These are phyloP conservation scores for Atherix ibis DNA, from an alignment of 2,888 invertebrate species.

Conservation along the genomic window DNA sequence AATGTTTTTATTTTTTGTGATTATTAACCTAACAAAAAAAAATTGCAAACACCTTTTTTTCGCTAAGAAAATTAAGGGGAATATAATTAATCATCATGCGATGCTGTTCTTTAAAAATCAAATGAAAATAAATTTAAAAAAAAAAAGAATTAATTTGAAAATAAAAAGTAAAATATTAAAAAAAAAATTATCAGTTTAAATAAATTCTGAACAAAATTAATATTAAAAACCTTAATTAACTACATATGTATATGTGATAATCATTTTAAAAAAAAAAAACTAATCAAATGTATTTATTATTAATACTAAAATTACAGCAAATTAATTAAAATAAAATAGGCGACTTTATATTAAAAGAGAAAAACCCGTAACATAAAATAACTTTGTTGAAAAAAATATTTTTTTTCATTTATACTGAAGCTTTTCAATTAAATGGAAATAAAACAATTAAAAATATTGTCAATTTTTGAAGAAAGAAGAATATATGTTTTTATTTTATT, in stretches of 20 bases:
- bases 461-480: no score
- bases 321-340: no score
- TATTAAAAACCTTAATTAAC: not conserved
- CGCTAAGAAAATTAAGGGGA: no score
- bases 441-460: no score
- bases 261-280: not conserved
- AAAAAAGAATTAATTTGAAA: conserved; percentile 1
- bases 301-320: no score
- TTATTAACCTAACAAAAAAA: not conserved
- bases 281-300: no score
- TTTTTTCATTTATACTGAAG: no score
- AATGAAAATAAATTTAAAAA: conserved; percentile 8
- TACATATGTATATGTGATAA: not conserved
- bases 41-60: not conserved
- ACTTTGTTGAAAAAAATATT: no score
- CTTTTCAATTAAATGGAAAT: no score
- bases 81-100: conserved; percentile 10
- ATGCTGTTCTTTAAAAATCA: conserved; percentile 9
- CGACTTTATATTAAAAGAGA: no score
- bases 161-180: conserved; percentile 4
- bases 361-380: no score
- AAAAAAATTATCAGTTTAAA: conserved; percentile 1
- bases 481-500: no score
- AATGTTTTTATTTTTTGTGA: not conserved
- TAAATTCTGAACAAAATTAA: not conserved